Base-by-base conservation (phyloP, 2,888 invertebrate genomes). In the Allacma fusca region DNA sequence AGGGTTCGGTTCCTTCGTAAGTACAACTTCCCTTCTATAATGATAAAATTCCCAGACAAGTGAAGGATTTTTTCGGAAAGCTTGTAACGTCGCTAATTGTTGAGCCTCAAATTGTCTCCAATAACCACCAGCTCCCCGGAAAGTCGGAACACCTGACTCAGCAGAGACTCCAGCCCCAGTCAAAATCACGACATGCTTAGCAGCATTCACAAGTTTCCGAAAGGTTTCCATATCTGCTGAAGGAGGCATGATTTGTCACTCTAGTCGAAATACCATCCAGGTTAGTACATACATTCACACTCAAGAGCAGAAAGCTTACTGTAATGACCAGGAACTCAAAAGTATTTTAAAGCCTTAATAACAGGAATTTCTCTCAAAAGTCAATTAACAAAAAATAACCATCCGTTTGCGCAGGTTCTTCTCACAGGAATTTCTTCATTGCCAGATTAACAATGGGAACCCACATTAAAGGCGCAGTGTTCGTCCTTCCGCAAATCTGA, bases 1-100 rank as follows among this genome's bases (percentile, higher is more conserved):
- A 85, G 89, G 88, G 86, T 93, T 93, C 16, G 93, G 93, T 79
- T 89, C 85, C 57, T 92, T 92, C 76, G 91, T 90, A 57, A 90
- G 90, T 62, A 93, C 94, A n/a, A 93, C 88, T 87, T 92, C 92
- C 84, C 95, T 88, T 81, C 95, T 89, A 85, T 94, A 94, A 85
- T 94, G 94, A 86, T 95, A 95, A 87, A 95, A 95, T 86, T 95
- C 94, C 95, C 95, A 95, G 34, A 96, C 95, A 34, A 89, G 84
- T 0, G 88, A 88, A 1, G 89, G 88, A 81, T 75, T 87, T 85
- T 77, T 77, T n/a, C 64, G 70, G 64, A 83, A 83, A 19, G 79
- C 80, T 65, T 79, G 62, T 28, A 92, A 92, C 19, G 92, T 92
- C 0, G 92, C 92, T 68, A 93, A 87, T 81, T 89, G 87, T 59